phyloP scores from a whole-genome alignment of 2,113 vertebrate genomes.

The Naja naja region DNA sequence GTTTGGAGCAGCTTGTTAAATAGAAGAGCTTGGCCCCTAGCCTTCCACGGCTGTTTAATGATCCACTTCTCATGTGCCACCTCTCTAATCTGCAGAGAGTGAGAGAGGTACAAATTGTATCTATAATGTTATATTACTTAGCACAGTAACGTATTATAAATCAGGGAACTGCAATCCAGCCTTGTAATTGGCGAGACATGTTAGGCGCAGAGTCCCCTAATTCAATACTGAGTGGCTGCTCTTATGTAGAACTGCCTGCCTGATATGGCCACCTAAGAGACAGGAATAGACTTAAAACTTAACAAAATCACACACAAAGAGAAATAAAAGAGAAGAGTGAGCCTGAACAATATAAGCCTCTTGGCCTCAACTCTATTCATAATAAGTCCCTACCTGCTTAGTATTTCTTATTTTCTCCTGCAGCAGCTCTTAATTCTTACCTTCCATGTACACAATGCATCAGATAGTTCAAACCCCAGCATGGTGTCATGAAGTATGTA shows the following conservation, averaged over 20 bases:
- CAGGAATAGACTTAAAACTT: constrained; percentile 64
- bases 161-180: constrained; percentile 76
- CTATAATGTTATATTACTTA: constrained; percentile 83
- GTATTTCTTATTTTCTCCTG: not conserved
- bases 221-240: constrained; percentile 72
- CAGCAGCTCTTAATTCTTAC: not conserved
- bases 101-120: constrained; percentile 78
- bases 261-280: constrained; percentile 63
- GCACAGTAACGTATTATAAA: constrained; percentile 81
- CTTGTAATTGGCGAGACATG: constrained; percentile 78
- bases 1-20: constrained; percentile 79
- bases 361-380: not conserved
- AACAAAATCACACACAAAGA: constrained; percentile 61
- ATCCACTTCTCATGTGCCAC: constrained; percentile 76
- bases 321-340: not conserved
- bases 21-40: constrained; percentile 78
- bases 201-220: constrained; percentile 75
- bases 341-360: not conserved
- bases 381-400: not conserved
- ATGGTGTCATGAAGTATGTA: not conserved
- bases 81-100: constrained; percentile 77
- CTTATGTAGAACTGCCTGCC: constrained; percentile 71
- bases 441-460: not conserved
- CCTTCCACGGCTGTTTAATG: constrained; percentile 77
- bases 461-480: not conserved